phyloP scores from a whole-genome alignment of 2,797 vertebrate species.

The Acanthornis magna region DNA sequence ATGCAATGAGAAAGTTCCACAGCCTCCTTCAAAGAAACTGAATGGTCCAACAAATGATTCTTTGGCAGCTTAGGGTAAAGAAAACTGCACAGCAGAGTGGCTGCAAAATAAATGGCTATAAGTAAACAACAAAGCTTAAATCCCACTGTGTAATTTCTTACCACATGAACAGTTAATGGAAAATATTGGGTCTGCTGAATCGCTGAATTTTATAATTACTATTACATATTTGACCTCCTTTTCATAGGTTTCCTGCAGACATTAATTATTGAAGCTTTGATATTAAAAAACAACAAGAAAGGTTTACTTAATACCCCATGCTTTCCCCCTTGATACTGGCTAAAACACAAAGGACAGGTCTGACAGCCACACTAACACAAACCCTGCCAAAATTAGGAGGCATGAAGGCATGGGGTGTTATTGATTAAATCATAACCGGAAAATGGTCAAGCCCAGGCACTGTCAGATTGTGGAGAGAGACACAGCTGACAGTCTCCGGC shows the following conservation, averaged over 20 bases:
- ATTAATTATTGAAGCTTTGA: conserved; percentile 18
- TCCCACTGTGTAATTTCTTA: background rate
- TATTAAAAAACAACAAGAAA: background rate
- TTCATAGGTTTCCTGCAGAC: conserved; percentile 9
- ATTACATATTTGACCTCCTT: conserved; percentile 24
- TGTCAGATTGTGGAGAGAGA: background rate
- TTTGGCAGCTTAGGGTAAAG: background rate
- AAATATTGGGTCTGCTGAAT: conserved; percentile 10
- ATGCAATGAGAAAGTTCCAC: background rate
- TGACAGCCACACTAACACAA: background rate
- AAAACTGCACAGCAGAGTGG: background rate
- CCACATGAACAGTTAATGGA: background rate
- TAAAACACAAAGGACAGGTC: conserved; percentile 19
- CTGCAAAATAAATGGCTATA: background rate
- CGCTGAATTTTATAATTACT: conserved; percentile 2
- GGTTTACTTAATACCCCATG: background rate
- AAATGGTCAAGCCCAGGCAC: conserved; percentile 4
- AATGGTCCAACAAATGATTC: background rate
- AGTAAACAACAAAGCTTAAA: conserved; percentile 2
- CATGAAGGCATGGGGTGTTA: background rate
- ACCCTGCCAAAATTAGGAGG: conserved; percentile 10
- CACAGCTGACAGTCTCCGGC: background rate
- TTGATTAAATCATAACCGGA: conserved; percentile 37
- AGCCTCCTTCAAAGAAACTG: background rate
- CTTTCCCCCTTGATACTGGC: background rate